Conservation (phyloP, 1,140 invertebrate genomes). For the Procambarus clarkii region DNA sequence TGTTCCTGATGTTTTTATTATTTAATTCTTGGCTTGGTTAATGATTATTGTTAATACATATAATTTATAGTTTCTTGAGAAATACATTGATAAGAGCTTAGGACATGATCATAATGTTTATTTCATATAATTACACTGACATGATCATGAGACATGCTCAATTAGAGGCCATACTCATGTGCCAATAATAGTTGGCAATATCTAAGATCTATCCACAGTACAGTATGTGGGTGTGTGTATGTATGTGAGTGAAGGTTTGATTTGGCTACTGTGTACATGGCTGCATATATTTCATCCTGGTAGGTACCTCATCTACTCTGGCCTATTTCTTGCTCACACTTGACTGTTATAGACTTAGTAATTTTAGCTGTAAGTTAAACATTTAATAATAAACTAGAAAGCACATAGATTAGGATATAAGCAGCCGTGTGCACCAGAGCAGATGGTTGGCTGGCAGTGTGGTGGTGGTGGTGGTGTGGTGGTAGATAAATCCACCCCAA, state of each 20-base stretch:
- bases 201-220: conserved; percentile 48
- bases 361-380: conserved; percentile 52
- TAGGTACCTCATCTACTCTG: conserved; percentile 13
- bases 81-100: too few species aligned
- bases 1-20: too few species aligned
- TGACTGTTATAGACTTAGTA: conserved; percentile 43
- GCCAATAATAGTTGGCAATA: conserved; percentile 35
- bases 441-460: conserved; percentile 64
- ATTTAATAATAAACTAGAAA: conserved; percentile 47
- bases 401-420: conserved; percentile 51
- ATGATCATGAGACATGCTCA: background rate
- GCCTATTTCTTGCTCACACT: conserved; percentile 43
- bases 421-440: conserved; percentile 55
- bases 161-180: conserved; percentile 26
- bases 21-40: too few species aligned
- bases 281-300: conserved; percentile 45
- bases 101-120: too few species aligned
- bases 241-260: conserved; percentile 47
- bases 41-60: too few species aligned
- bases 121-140: background rate
- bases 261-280: conserved; percentile 57
- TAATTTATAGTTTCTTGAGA: too few species aligned
- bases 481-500: conserved; percentile 44
- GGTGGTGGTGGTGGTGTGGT: conserved; percentile 61
- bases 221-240: conserved; percentile 49